Evolutionary conservation across 1,140 invertebrate species (phyloP), one percentile per base, ranked within the genome.

Genomic region (Neodiprion fabricii): DNA sequence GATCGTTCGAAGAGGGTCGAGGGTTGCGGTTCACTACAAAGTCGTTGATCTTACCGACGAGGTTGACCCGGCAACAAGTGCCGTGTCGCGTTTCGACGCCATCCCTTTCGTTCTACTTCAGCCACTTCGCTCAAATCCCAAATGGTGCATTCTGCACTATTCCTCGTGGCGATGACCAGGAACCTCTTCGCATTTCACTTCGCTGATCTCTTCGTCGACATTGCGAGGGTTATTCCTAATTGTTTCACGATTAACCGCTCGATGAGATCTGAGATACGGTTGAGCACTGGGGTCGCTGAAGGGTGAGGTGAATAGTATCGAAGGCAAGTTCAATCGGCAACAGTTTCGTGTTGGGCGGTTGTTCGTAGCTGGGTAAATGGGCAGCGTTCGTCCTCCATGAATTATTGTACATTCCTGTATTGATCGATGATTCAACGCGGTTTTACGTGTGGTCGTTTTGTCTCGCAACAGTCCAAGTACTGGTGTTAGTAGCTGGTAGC

Each of bases 21-120:
- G 53, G 28, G 53, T 61, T 12, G 53, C 53, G 11, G n/a, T 61
- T 61, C 53, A 17, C 53, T 61, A 61, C 53, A 61, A 61, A 61
- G 53, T 61, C 53, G 53, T 61, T 61, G 53, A 61, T 61, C 53
- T 61, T 61, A 61, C 53, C 53, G 53, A 61, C 53, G 53, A 61
- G 11, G 53, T 9, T 61, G 53, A 7, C 11, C 53, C 53, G 53
- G 53, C 53, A 61, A 61, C 53, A 61, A 61, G 53, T 61, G 53
- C 53, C 53, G 53, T 61, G n/a, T 61, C 53, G 53, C 53, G 53
- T 61, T 61, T 61, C 53, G 53, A 61, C 53, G 53, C 53, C 53
- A 61, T 61, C 53, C 53, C n/a, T 9, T 61, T 61, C 53, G 11
- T 61, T 8, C 53, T 17, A 14, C 53, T 12, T 17, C 53, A 61